phyloP scores from a whole-genome alignment of 2,888 invertebrate species.

The Ophion slaviceki region DNA sequence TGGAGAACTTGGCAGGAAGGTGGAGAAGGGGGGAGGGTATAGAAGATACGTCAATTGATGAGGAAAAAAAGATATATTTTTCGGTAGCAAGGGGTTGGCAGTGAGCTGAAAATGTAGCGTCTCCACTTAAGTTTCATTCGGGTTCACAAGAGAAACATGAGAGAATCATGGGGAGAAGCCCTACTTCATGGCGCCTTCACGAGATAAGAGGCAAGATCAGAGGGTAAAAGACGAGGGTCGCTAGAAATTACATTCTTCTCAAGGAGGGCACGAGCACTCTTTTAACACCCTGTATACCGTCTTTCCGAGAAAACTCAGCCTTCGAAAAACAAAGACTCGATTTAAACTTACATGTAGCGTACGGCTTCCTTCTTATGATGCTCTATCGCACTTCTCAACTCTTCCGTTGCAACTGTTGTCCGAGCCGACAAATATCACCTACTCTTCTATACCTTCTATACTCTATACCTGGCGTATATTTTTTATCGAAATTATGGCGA shows the following conservation, averaged over 20 bases:
- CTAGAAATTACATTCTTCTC: conserved; percentile 74
- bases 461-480: too few relatives aligned
- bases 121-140: conserved; percentile 70
- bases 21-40: too few relatives aligned
- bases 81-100: conserved; percentile 62
- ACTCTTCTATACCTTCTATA: too few relatives aligned
- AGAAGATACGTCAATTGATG: not conserved
- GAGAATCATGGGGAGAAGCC: too few relatives aligned
- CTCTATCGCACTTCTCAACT: conserved; percentile 37
- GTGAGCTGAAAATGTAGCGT: conserved; percentile 71
- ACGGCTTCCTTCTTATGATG: conserved; percentile 42
- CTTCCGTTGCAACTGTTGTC: conserved; percentile 25
- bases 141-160: too few relatives aligned
- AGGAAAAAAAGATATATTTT: conserved; percentile 42
- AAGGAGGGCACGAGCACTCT: conserved; percentile 68
- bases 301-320: conserved; percentile 74
- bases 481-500: too few relatives aligned
- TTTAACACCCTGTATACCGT: conserved; percentile 72
- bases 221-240: conserved; percentile 3
- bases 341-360: conserved; percentile 78
- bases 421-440: too few relatives aligned
- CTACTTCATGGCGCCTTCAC: not conserved
- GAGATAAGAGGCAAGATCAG: not conserved
- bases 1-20: conserved; percentile 19
- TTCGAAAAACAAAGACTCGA: conserved; percentile 81